Evolutionary conservation across 2,888 invertebrate genomes (phyloP).

Genomic region (Spodoptera exigua): DNA sequence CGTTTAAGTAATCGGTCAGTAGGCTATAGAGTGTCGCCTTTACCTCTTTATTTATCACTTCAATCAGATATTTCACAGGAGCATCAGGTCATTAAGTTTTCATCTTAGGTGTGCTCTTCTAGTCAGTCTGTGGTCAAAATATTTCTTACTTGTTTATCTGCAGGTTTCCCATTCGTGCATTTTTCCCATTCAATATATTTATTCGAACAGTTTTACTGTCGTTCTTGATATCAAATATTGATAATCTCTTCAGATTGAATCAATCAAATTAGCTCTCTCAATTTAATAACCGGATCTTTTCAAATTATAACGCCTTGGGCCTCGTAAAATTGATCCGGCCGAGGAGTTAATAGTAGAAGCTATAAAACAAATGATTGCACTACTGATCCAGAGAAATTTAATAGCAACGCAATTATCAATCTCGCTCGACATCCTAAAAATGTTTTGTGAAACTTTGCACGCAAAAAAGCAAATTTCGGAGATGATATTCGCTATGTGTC

Average conservation of each 20-base stretch:
- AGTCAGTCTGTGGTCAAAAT: no score
- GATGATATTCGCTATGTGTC: conserved; percentile 48
- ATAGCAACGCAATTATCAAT: conserved; percentile 40
- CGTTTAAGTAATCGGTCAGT: conserved; percentile 11
- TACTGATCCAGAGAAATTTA: conserved; percentile 34
- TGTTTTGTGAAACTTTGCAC: conserved; percentile 46
- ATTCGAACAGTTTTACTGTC: not conserved
- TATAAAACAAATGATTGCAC: conserved; percentile 18
- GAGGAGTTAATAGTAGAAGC: conserved; percentile 10
- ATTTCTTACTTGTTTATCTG: no score
- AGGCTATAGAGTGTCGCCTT: no score
- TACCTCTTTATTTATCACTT: no score
- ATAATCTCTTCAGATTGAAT: conserved; percentile 10
- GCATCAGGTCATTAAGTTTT: no score
- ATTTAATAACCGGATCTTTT: conserved; percentile 15
- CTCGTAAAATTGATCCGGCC: conserved; percentile 15
- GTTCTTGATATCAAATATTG: not conserved
- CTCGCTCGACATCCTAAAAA: conserved; percentile 46
- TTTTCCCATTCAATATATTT: no score
- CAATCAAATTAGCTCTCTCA: conserved; percentile 10
- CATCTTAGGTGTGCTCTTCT: no score
- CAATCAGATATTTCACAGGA: no score
- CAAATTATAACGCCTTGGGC: conserved; percentile 15
- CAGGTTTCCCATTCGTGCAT: no score
- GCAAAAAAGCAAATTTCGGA: conserved; percentile 48